These are phyloP conservation scores for Steromphala cineraria DNA, from an alignment of 2,888 invertebrate genomes.

Conservation along the genomic window DNA sequence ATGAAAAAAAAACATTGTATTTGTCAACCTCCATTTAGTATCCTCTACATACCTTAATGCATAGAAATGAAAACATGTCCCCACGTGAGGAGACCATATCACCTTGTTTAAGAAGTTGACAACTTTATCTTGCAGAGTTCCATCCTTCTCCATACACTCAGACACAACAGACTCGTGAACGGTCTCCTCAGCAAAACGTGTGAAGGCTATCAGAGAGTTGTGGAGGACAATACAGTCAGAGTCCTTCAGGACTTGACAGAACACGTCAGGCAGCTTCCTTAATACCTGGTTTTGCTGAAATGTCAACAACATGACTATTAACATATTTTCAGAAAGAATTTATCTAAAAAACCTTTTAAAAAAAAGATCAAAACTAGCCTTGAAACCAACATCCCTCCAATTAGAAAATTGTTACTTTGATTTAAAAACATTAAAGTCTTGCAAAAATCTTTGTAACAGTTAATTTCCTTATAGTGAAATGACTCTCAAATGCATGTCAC, in stretches of 20 bases:
- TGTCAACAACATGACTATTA: not conserved
- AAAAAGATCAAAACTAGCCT: too few species aligned
- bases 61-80: too few species aligned
- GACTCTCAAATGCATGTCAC: too few species aligned
- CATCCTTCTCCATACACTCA: slow-evolving; percentile 53
- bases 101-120: slow-evolving; percentile 62
- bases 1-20: too few species aligned
- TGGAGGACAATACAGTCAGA: slow-evolving; percentile 50
- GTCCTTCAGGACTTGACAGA: slow-evolving; percentile 45
- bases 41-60: too few species aligned
- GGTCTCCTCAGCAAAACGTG: slow-evolving; percentile 65
- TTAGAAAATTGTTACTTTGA: too few species aligned
- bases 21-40: too few species aligned
- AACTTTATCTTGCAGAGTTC: slow-evolving; percentile 50
- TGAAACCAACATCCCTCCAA: too few species aligned
- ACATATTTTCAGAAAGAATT: not conserved
- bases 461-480: too few species aligned
- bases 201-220: slow-evolving; percentile 53
- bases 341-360: too few species aligned
- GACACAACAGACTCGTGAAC: slow-evolving; percentile 61
- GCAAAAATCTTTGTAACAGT: too few species aligned
- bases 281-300: slow-evolving; percentile 56
- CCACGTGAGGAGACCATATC: not conserved
- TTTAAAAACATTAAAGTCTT: too few species aligned
- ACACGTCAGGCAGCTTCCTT: slow-evolving; percentile 45